phyloP scores from a whole-genome alignment of 1,140 invertebrate species.

The Amphibalanus amphitrite region DNA sequence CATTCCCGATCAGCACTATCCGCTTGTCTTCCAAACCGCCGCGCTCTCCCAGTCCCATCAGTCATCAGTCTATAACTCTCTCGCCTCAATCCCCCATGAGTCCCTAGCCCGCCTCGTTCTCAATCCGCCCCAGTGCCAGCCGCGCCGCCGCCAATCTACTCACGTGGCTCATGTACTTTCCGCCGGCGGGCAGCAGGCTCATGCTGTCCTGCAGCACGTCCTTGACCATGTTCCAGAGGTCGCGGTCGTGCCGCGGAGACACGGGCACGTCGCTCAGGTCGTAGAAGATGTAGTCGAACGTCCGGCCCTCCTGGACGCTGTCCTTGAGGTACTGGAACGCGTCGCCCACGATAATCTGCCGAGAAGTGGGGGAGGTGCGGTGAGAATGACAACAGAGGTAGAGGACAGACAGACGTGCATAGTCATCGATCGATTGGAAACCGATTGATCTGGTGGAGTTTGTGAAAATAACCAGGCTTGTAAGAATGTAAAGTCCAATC shows the following conservation, averaged over 20 bases:
- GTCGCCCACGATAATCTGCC: constrained; percentile 72
- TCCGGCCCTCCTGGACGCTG: constrained; percentile 52
- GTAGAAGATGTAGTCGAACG: constrained; percentile 81
- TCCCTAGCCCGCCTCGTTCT: background rate
- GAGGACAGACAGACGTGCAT: too few species aligned
- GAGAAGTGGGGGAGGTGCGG: background rate
- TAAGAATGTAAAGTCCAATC: too few species aligned
- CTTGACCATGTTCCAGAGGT: constrained; percentile 73
- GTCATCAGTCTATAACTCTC: too few species aligned
- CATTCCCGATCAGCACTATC: too few species aligned
- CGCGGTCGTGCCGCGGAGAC: constrained; percentile 42
- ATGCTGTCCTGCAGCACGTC: constrained; percentile 40
- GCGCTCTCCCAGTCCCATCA: too few species aligned
- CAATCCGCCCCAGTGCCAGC: too few species aligned
- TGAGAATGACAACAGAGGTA: too few species aligned
- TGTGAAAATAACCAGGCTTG: too few species aligned
- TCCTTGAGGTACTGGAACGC: constrained; percentile 64
- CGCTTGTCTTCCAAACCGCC: too few species aligned
- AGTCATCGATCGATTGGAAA: too few species aligned
- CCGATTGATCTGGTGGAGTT: too few species aligned
- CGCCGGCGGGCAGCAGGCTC: constrained; percentile 46
- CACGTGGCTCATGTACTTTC: constrained; percentile 80
- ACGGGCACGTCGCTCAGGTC: constrained; percentile 89
- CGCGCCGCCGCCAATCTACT: constrained; percentile 22
- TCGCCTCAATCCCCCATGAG: too few species aligned